Evolutionary conservation across 2,797 vertebrate species (phyloP).

Genomic region (Darevskia mixta): DNA sequence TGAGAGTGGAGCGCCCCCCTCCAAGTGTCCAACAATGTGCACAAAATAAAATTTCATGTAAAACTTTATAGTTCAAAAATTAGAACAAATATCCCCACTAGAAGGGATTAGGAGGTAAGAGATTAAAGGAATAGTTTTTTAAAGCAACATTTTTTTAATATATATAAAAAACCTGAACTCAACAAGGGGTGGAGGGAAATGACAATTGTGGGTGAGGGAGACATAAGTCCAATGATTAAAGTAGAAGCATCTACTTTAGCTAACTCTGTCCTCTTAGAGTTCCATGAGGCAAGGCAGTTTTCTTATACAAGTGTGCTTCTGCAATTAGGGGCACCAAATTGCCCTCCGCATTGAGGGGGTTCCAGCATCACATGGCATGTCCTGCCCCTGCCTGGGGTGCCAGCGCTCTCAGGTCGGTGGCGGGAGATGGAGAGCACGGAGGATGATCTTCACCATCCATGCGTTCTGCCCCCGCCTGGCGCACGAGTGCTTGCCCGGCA

Average conservation of each 20-base stretch:
- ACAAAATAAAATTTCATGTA: neutral
- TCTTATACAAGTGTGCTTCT: neutral
- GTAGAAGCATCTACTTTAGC: neutral
- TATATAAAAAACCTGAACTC: neutral
- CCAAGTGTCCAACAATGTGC: neutral
- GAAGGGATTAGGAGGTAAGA: neutral
- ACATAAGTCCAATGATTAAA: too few relatives aligned
- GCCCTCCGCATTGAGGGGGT: too few relatives aligned
- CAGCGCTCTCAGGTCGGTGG: too few relatives aligned
- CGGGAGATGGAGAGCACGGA: too few relatives aligned
- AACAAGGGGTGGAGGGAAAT: neutral
- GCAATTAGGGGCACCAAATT: too few relatives aligned
- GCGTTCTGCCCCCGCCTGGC: too few relatives aligned
- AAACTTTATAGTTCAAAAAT: neutral
- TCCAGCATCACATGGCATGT: too few relatives aligned
- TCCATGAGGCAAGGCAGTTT: neutral
- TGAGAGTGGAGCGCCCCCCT: neutral
- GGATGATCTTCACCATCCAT: too few relatives aligned
- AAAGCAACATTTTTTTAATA: too few relatives aligned
- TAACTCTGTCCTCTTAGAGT: neutral
- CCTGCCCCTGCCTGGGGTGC: too few relatives aligned
- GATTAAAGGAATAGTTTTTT: neutral
- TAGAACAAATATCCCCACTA: neutral
- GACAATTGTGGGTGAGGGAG: too few relatives aligned
- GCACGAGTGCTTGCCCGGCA: too few relatives aligned